Base-by-base conservation (phyloP, 2,888 invertebrate species). In the Eulithis testata region DNA sequence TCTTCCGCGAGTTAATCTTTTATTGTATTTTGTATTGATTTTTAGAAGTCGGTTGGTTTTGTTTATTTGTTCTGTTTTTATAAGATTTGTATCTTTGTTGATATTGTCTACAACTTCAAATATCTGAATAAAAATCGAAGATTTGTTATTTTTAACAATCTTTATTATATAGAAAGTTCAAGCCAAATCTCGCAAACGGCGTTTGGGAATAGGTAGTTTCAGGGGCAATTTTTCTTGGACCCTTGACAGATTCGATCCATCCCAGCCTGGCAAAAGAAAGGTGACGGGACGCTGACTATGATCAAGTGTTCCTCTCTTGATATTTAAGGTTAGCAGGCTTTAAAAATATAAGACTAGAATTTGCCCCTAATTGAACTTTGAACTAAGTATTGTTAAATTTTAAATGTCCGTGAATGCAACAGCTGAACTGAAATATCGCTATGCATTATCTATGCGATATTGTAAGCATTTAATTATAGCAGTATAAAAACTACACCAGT, bases 1-100 rank as follows among this genome's bases (percentile, higher is more conserved):
- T 90, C 89, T 89, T 81, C 73, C 77, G 77, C 77, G 77, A 82
- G 69, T 88, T 89, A 87, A 89, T 89, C 88, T 87, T 88, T 88
- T 84, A 88, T 78, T 81, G 77, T 84, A 85, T 31, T 31, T 84
- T 21, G 21, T 21, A 21, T 21, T 81, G 82, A 81, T 74, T 81
- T 85, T 82, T 47, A 47, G 8, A 8, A 12, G 12, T 12, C 27
- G 11, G 11, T 36, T n/a, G 31, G 27, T 31, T 51, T 52, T 12
- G 36, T 52, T 52, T 79, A n/a, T 21, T 62, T 74, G 43, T 57
- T 44, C 27, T 54, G 54, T 21, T 54, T 6, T 43, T 43, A 43
- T 8, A 43, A 44, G n/a, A 44, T n/a, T 8, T n/a, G 4, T 40
- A 9, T 40, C 40, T 40, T 5, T 40, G 8, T 40, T 40, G 8